These are phyloP conservation scores for Oncorhynchus kisutch DNA, from an alignment of 2,113 vertebrate species.

Conservation along the genomic window DNA sequence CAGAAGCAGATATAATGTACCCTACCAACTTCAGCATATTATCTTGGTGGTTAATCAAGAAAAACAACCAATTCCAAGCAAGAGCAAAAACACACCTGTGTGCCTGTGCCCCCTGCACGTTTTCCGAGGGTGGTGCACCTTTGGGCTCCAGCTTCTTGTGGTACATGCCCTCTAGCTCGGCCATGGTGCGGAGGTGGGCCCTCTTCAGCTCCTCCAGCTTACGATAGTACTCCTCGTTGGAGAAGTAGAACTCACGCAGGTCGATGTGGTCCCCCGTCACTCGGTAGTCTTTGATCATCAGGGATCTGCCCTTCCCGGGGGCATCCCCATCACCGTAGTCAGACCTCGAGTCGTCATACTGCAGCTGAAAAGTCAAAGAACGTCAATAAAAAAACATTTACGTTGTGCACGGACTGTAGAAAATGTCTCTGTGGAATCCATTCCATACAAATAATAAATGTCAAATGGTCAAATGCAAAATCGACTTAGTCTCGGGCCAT, in stretches of 20 bases:
- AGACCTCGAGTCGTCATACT: conserved; percentile 63
- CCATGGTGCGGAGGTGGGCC: conserved; percentile 85
- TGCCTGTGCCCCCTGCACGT: conserved; percentile 33
- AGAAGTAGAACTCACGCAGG: conserved; percentile 75
- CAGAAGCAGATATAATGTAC: no score
- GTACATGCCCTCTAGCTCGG: conserved; percentile 85
- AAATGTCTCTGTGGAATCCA: no score
- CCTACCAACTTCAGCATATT: no score
- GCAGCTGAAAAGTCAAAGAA: conserved; percentile 61
- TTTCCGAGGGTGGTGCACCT: conserved; percentile 37
- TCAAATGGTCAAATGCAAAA: no score
- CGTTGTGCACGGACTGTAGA: no score
- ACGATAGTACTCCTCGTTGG: conserved; percentile 90
- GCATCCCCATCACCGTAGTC: conserved; percentile 44
- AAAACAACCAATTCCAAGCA: background rate
- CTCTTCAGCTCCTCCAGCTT: conserved; percentile 87
- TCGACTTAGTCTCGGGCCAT: no score
- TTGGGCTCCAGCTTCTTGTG: conserved; percentile 78
- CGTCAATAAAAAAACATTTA: no score
- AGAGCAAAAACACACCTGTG: conserved; percentile 56
- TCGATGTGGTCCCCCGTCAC: conserved; percentile 57
- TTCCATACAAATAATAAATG: no score
- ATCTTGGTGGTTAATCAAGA: background rate
- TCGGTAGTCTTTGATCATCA: conserved; percentile 10
- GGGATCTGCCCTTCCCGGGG: conserved; percentile 17